Conservation (phyloP, 2,888 invertebrate genomes). For the Diadromus collaris region DNA sequence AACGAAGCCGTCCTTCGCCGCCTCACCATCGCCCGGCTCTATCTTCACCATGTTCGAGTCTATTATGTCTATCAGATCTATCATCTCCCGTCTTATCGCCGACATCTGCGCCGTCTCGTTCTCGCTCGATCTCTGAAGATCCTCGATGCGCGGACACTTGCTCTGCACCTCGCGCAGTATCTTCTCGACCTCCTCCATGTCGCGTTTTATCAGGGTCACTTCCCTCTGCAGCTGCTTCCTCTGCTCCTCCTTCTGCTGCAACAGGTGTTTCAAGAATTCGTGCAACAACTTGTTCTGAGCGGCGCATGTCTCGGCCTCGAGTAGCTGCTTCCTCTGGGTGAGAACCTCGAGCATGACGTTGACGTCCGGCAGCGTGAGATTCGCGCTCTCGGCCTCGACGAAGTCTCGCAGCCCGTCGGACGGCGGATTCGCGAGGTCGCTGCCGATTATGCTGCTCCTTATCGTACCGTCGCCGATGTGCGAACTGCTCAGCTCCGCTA, state of each 20-base stretch:
- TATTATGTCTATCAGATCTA: constrained; percentile 82
- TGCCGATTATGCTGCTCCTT: constrained; percentile 58
- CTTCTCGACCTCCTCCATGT: constrained; percentile 87
- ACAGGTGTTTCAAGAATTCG: constrained; percentile 91
- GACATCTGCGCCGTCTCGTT: constrained; percentile 81
- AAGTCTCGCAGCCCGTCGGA: constrained; percentile 82
- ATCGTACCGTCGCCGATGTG: constrained; percentile 68
- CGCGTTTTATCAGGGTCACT: constrained; percentile 88
- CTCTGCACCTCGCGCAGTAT: constrained; percentile 83
- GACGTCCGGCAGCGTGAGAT: constrained; percentile 89
- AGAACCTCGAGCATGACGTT: constrained; percentile 91
- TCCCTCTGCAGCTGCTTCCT: constrained; percentile 86
- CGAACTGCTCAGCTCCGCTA: constrained; percentile 78
- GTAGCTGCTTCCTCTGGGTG: constrained; percentile 88
- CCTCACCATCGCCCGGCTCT: constrained; percentile 65
- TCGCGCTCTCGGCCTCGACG: constrained; percentile 86
- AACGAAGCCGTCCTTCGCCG: constrained; percentile 65
- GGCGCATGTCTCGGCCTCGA: constrained; percentile 90
- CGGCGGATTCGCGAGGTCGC: constrained; percentile 74
- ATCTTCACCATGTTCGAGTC: constrained; percentile 80
- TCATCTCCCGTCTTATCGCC: constrained; percentile 82
- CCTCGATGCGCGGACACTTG: constrained; percentile 83
- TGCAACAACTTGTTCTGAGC: constrained; percentile 91
- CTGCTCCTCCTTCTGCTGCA: constrained; percentile 87
- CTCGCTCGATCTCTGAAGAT: constrained; percentile 80